These are phyloP conservation scores for Argynnis bischoffii DNA, from an alignment of 2,888 invertebrate genomes.

Conservation along the genomic window DNA sequence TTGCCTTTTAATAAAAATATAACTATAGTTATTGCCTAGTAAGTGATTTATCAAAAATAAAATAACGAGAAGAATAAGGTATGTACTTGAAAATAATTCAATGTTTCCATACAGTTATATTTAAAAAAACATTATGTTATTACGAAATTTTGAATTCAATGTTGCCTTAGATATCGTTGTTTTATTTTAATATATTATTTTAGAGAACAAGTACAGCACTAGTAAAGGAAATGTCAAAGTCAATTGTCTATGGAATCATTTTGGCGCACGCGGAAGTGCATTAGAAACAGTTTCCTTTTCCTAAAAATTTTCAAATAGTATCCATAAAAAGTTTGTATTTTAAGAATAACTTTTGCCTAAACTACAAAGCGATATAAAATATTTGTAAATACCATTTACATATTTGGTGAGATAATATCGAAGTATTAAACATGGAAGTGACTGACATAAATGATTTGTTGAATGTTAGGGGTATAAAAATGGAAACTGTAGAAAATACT, in stretches of 20 bases:
- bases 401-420: too few species aligned
- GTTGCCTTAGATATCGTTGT: too few species aligned
- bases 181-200: too few species aligned
- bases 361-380: neutral
- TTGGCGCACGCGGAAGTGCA: slow-evolving; percentile 76
- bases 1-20: too few species aligned
- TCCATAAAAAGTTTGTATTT: slow-evolving; percentile 35
- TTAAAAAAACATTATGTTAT: too few species aligned
- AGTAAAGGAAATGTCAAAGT: slow-evolving; percentile 18
- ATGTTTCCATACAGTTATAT: too few species aligned
- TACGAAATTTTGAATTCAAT: too few species aligned
- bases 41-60: too few species aligned
- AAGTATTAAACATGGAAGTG: slow-evolving; percentile 64
- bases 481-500: slow-evolving; percentile 64
- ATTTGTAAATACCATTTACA: too few species aligned
- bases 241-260: slow-evolving; percentile 50
- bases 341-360: slow-evolving; percentile 24
- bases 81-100: too few species aligned
- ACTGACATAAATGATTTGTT: slow-evolving; percentile 70
- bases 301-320: slow-evolving; percentile 68
- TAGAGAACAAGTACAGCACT: neutral
- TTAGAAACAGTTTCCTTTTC: slow-evolving; percentile 63
- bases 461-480: slow-evolving; percentile 70
- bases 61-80: too few species aligned
- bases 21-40: too few species aligned